Evolutionary conservation across 1,140 invertebrate genomes (phyloP).

Genomic region (Diabrotica undecimpunctata): DNA sequence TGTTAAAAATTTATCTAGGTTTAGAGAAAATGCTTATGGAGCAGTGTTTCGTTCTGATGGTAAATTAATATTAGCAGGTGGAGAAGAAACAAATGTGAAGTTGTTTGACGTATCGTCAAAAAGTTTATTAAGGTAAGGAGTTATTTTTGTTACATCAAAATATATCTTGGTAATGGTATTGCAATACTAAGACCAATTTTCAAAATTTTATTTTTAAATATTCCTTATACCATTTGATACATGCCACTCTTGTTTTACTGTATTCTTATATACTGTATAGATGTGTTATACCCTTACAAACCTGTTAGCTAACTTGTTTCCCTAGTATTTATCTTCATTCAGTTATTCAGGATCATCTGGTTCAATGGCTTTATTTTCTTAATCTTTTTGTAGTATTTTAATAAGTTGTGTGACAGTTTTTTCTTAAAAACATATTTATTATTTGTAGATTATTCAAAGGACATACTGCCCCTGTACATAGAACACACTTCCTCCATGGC

Average conservation of each 20-base stretch:
- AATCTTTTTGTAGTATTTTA: too few species aligned
- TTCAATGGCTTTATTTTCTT: too few species aligned
- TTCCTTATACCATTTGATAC: too few species aligned
- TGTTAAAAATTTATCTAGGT: constrained; percentile 79
- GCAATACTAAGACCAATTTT: too few species aligned
- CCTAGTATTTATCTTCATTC: too few species aligned
- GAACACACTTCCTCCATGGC: constrained; percentile 77
- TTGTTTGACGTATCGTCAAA: constrained; percentile 84
- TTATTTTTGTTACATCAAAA: background rate
- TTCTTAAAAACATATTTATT: background rate
- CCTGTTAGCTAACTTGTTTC: too few species aligned
- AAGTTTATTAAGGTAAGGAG: constrained; percentile 57
- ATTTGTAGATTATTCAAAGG: constrained; percentile 56
- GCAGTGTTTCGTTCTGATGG: constrained; percentile 85
- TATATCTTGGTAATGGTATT: background rate
- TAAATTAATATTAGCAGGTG: constrained; percentile 77
- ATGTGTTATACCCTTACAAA: too few species aligned
- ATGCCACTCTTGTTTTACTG: too few species aligned
- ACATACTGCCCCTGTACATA: constrained; percentile 68
- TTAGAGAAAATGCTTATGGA: constrained; percentile 82
- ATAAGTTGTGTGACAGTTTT: too few species aligned
- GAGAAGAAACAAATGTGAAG: constrained; percentile 81
- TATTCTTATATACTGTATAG: too few species aligned
- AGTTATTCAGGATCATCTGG: too few species aligned
- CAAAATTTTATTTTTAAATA: too few species aligned